Evolutionary conservation across 37 sponge, comb jelly and placozoan species (phyloP).

Genomic region (Beroe forskalii): DNA sequence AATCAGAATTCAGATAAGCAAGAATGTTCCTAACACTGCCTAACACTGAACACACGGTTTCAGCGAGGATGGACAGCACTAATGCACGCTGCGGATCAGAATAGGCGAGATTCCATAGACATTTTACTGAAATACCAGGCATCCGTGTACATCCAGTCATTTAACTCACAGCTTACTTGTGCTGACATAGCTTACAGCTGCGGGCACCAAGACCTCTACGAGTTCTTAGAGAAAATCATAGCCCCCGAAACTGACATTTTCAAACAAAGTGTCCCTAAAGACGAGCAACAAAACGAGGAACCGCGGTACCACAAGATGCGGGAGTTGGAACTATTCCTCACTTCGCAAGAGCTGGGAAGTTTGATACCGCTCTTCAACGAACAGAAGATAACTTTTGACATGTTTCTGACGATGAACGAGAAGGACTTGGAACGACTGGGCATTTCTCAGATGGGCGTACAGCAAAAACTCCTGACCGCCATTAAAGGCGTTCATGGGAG

Average conservation of each 20-base stretch:
- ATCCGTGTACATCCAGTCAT: conserved; percentile 15
- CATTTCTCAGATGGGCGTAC: conserved; percentile 68
- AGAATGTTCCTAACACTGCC: too few relatives aligned
- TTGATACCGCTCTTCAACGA: conserved; percentile 70
- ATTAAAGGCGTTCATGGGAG: conserved; percentile 70
- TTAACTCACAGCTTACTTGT: neutral
- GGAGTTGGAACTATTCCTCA: conserved; percentile 77
- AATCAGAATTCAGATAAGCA: too few relatives aligned
- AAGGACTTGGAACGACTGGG: conserved; percentile 72
- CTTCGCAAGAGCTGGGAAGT: conserved; percentile 69
- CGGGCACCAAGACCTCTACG: conserved; percentile 17
- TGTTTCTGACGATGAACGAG: conserved; percentile 70
- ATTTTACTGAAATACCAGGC: conserved; percentile 12
- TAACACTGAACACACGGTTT: too few relatives aligned
- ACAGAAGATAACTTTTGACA: conserved; percentile 68
- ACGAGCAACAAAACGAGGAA: neutral
- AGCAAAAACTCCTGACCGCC: conserved; percentile 70
- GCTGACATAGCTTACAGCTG: conserved; percentile 45
- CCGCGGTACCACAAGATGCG: conserved; percentile 61
- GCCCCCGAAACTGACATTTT: neutral
- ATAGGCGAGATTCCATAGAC: neutral
- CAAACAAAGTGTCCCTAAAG: neutral
- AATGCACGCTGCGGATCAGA: conserved; percentile 40
- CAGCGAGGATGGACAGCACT: conserved; percentile 59
- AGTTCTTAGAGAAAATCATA: neutral